Evolutionary conservation across 2,888 invertebrate species (phyloP).

Genomic region (Drosophila diplacantha): DNA sequence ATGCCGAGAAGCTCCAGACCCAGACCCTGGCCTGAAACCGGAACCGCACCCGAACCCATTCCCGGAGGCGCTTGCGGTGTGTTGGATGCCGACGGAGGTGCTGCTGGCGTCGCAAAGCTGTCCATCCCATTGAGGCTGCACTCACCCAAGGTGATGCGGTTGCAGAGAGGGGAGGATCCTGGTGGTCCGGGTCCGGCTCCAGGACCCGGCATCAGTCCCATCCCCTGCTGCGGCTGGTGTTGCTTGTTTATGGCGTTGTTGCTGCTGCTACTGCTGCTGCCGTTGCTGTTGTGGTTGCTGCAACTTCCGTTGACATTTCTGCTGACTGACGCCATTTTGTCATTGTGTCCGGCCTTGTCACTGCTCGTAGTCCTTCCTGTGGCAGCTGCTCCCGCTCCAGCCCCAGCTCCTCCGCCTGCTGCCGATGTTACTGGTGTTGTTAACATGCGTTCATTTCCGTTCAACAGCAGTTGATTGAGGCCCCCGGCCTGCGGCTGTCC

Average conservation of each 20-base stretch:
- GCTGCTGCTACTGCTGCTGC: conserved; percentile 36
- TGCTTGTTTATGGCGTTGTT: conserved; percentile 44
- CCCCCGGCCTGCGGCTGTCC: conserved; percentile 51
- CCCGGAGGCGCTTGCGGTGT: conserved; percentile 62
- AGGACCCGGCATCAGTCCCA: conserved; percentile 47
- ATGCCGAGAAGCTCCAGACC: conserved; percentile 17
- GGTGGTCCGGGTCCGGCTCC: conserved; percentile 43
- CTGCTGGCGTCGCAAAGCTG: conserved; percentile 47
- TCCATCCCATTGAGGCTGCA: conserved; percentile 68
- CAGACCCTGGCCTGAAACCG: conserved; percentile 16
- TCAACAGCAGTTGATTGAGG: conserved; percentile 73
- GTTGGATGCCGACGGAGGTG: conserved; percentile 43
- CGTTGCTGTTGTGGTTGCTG: conserved; percentile 66
- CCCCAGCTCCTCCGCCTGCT: conserved; percentile 56
- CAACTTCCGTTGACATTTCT: conserved; percentile 71
- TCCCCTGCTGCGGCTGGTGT: conserved; percentile 23
- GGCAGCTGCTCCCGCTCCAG: conserved; percentile 45
- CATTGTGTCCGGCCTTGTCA: conserved; percentile 54
- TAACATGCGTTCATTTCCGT: conserved; percentile 78
- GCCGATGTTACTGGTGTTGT: conserved; percentile 74
- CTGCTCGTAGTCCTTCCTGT: conserved; percentile 40
- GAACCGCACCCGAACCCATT: conserved; percentile 39
- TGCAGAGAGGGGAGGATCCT: conserved; percentile 37
- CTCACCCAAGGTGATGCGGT: conserved; percentile 67
- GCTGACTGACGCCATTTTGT: conserved; percentile 68